phyloP scores from a whole-genome alignment of 2,888 invertebrate genomes.

The Prostheceraeus crozeri region DNA sequence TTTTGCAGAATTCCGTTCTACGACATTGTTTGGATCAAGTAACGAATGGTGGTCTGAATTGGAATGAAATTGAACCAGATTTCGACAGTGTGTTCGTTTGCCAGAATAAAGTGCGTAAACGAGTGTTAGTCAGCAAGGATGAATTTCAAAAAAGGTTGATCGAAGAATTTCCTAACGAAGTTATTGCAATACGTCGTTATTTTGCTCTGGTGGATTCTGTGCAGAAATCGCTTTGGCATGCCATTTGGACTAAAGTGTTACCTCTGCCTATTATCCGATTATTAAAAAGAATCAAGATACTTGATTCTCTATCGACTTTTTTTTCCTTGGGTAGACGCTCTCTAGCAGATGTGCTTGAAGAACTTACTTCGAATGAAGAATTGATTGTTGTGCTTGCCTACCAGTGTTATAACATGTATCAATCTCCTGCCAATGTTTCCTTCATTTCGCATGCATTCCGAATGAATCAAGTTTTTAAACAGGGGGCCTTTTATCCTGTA shows the following conservation, averaged over 20 bases:
- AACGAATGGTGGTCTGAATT: slow-evolving; percentile 54
- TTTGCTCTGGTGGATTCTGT: slow-evolving; percentile 46
- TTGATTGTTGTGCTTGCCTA: slow-evolving; percentile 53
- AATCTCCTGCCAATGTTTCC: slow-evolving; percentile 44
- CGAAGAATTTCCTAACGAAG: slow-evolving; percentile 53
- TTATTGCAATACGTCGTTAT: slow-evolving; percentile 51
- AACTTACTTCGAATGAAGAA: slow-evolving; percentile 50
- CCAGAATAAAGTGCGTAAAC: too few relatives aligned
- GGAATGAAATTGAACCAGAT: slow-evolving; percentile 49
- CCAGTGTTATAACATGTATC: slow-evolving; percentile 54
- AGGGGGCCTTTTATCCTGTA: slow-evolving; percentile 52
- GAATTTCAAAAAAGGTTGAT: slow-evolving; percentile 46
- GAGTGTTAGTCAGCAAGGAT: too few relatives aligned
- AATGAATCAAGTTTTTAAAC: slow-evolving; percentile 48
- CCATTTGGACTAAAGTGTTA: slow-evolving; percentile 49
- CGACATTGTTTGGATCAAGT: slow-evolving; percentile 50
- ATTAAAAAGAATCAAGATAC: slow-evolving; percentile 47
- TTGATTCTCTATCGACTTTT: slow-evolving; percentile 46
- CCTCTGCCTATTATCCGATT: slow-evolving; percentile 47
- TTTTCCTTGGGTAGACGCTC: slow-evolving; percentile 44
- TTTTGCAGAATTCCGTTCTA: slow-evolving; percentile 43
- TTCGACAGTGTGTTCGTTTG: slow-evolving; percentile 49
- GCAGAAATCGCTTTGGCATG: slow-evolving; percentile 42
- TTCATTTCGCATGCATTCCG: slow-evolving; percentile 47
- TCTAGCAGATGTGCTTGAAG: slow-evolving; percentile 32